Evolutionary conservation across 1,140 invertebrate species (phyloP).

Genomic region (Drosophila lowei): DNA sequence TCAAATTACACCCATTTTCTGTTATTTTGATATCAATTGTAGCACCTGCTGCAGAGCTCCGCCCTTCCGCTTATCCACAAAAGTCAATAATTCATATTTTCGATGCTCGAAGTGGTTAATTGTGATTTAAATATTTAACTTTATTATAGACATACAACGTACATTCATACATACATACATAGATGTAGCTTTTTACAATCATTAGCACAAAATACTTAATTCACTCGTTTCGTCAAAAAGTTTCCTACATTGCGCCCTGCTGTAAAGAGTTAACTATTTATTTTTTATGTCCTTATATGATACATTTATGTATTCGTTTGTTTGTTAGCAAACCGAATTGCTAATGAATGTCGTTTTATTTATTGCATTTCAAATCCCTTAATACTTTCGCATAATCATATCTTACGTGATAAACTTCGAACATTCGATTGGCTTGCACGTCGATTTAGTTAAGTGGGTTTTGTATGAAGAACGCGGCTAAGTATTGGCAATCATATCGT

Average conservation of each 20-base stretch:
- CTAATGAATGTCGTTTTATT: slow-evolving; percentile 18
- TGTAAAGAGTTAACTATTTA: slow-evolving; percentile 1
- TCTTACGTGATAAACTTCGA: slow-evolving; percentile 31
- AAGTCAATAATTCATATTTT: too few relatives aligned
- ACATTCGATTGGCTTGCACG: slow-evolving; percentile 24
- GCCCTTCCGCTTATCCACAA: slow-evolving; percentile 2
- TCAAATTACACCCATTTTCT: slow-evolving; percentile 44
- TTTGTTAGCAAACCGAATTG: slow-evolving; percentile 19
- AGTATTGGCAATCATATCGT: slow-evolving; percentile 44
- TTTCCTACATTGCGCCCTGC: slow-evolving; percentile 18
- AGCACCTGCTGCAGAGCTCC: slow-evolving; percentile 30
- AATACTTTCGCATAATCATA: slow-evolving; percentile 62
- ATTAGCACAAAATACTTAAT: slow-evolving; percentile 45
- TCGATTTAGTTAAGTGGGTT: slow-evolving; percentile 15
- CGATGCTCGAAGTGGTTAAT: neutral
- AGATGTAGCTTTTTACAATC: slow-evolving; percentile 22
- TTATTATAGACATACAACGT: slow-evolving; percentile 29
- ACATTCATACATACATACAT: slow-evolving; percentile 22
- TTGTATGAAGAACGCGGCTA: slow-evolving; percentile 30
- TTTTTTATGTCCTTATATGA: slow-evolving; percentile 26
- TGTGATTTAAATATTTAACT: slow-evolving; percentile 11
- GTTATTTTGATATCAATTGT: slow-evolving; percentile 30
- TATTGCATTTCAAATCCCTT: slow-evolving; percentile 47
- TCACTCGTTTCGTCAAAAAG: slow-evolving; percentile 25
- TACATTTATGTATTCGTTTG: slow-evolving; percentile 1